Base-by-base conservation (phyloP, 1,140 invertebrate species). In the Galleria mellonella region DNA sequence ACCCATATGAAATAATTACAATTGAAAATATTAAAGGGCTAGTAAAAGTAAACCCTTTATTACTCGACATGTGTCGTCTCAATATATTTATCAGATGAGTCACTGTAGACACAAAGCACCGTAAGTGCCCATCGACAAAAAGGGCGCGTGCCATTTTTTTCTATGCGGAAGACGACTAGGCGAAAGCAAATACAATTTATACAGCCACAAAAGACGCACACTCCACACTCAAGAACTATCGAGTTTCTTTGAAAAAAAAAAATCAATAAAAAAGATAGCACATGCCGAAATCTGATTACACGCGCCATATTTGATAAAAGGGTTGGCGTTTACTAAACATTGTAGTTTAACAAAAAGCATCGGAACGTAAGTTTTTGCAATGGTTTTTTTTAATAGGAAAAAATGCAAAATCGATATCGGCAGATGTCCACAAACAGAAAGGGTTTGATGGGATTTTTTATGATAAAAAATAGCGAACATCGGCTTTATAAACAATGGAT, bases 261-360 rank as follows among this genome's bases (percentile, higher is more conserved):
- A 37, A 36, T 11, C 2, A 28, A 11, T 56, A 69, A 72, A 79
- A 79, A 73, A 64, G 64, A 72, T 59, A 78, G 71, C 77, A 82
- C 76, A 84, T 84, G 81, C 64, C 76, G 77, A 84, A 81, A 82
- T 82, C 77, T 81, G 77, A 84, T 84, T 82, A 79, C 68, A 51
- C 48, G 33, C 59, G 57, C 63, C 57, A 68, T 79, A 60, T 78
- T 81, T 77, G 68, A 69, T 71, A 51, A 84, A 84, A 82, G 81
- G 81, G 77, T 84, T 82, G 63, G 66, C 62, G 49, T 65, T 67
- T 67, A 60, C 53, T 55, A 73, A 71, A 72, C 61, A 72, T 69
- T 67, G 17, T 6, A 23, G 17, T 66, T 49, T 37, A 12, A 65
- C 57, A 78, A 81, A 81, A 81, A 74, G 51, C 55, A 46, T 44